Base-by-base conservation (phyloP, 2,888 invertebrate genomes). In the Alsophila aescularia region DNA sequence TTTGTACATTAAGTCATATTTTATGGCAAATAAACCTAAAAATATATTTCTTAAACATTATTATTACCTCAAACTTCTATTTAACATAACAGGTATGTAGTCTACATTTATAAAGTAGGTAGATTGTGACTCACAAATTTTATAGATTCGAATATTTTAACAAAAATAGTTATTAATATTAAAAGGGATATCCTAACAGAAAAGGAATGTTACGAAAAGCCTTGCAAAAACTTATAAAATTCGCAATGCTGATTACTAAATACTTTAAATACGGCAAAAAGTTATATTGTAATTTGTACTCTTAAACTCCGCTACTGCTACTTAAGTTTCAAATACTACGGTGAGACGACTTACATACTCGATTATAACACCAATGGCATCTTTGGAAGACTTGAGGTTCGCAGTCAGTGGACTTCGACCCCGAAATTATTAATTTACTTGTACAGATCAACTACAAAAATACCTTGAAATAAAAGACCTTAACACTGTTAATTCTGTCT, bases 371-470 rank as follows among this genome's bases (percentile, higher is more conserved):
- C 67, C 64, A 66, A 47, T 69, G 63, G 63, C 57, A 71, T 75
- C 60, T 54, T 58, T 72, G 79, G 77, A 79, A 79, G 79, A 79
- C 57, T 43, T 52, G 57, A 43, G 45, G 52, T 36, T 40, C 44
- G 21, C 40, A 41, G 36, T 45, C 44, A 15, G 44, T 40, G 15
- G 15, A 18, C 18, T 14, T 32, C 40, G 41, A 47, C 52, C 34
- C 10, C 27, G 32, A 44, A 14, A 18, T 31, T 21, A 9, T 5
- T 1, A 35, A 31, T 41, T 15, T 24, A 40, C 14, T 14, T 27
- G 35, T 36, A 40, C 34, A 15, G 39, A n/a, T 40, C 21, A 18
- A 31, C 13, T 14, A 32, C 37, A 32, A 9, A 31, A 24, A 34
- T 27, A 16, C 47, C 10, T 37, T 21, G 13, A 13, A 13, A 9